These are phyloP conservation scores for Smithornis capensis DNA, from an alignment of 2,113 vertebrate species.

Conservation along the genomic window DNA sequence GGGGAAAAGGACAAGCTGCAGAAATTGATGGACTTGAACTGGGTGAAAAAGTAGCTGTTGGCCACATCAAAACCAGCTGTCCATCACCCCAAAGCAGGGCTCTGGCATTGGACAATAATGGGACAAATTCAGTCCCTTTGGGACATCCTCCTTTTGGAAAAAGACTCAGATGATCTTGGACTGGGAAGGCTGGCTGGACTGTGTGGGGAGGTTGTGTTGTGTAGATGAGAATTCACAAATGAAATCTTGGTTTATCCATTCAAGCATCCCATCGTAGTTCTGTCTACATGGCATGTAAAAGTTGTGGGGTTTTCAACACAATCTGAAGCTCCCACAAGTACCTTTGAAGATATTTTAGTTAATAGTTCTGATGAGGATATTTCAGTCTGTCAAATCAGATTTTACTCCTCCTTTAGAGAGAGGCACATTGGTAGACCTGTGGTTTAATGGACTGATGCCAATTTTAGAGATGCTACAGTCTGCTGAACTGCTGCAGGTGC, in stretches of 20 bases:
- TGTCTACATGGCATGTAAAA: fast-evolving
- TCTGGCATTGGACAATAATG: background rate
- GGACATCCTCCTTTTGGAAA: background rate
- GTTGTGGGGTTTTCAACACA: background rate
- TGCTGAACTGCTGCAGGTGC: constrained; percentile 12
- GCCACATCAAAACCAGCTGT: background rate
- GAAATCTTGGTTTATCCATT: background rate
- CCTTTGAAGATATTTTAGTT: background rate
- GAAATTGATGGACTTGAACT: background rate
- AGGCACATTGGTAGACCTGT: background rate
- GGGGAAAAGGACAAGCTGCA: background rate
- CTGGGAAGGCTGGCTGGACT: background rate
- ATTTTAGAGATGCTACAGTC: background rate
- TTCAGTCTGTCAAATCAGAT: background rate
- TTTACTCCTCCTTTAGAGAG: background rate
- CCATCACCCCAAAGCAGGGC: background rate
- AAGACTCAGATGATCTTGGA: background rate
- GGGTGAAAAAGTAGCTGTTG: background rate
- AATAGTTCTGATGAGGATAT: background rate
- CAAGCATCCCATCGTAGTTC: background rate
- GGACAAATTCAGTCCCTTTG: background rate
- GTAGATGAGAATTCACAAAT: background rate
- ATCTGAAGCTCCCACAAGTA: background rate
- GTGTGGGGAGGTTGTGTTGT: background rate
- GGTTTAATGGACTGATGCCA: background rate